Base-by-base conservation (phyloP, 1,140 invertebrate species). In the Pachyrhynchus sulphureomaculatus region DNA sequence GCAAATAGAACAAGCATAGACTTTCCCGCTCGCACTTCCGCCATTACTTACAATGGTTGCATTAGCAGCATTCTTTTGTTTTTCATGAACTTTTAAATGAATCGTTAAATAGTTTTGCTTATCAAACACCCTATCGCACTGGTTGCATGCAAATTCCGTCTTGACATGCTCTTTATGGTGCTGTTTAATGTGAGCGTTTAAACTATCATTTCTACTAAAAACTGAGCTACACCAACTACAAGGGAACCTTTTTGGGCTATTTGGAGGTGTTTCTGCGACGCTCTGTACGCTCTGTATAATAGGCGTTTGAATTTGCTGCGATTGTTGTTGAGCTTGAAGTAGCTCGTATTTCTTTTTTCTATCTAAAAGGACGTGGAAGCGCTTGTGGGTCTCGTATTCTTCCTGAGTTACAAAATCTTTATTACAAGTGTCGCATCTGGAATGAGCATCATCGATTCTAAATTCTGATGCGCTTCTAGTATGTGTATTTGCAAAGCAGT, bases 401-500 rank as follows among this genome's bases (percentile, higher is more conserved):
- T 67, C 66, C 21, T 73, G 65, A 10, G 68, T 67, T 8, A 26
- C 51, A 32, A 74, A 74, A 29, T 71, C 71, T 42, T 71, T 24
- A 48, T 71, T 72, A 42, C 72, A 74, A 17, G 53, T 69, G 8
- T 69, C 65, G 39, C 72, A 74, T 23, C 65, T 54, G 70, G 64
- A 10, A 64, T 53, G 1, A 74, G 41, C 55, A 74, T 62, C 12
- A 62, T 62, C 2, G 68, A 63, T 17, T 71, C 66, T 8, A 72
- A 48, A 53, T 71, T 68, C 6, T 71, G 42, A 52, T 74, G 72
- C 26, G 67, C 67, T 60, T 74, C 72, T 4, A 74, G 33, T 29
- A 70, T 70, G 42, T 74, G 72, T 10, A 74, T 70, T 57, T 73
- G 71, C 29, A 73, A 54, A 18, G 72, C 71, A 0, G 70, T 71